Evolutionary conservation across 2,888 invertebrate genomes (phyloP).

Genomic region (Anodontia alba): DNA sequence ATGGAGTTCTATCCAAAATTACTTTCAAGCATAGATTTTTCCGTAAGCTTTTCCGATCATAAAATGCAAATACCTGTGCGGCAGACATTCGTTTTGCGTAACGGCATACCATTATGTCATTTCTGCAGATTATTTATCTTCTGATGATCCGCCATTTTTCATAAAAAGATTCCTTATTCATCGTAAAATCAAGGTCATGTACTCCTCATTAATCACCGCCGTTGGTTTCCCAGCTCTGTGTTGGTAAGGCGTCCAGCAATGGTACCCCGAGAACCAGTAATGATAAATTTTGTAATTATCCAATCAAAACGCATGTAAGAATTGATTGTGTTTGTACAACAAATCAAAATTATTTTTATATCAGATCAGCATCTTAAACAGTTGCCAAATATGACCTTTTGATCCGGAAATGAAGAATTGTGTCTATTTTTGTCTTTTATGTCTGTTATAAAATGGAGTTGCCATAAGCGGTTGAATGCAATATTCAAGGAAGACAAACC

Average conservation of each 20-base stretch:
- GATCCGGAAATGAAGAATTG: not conserved
- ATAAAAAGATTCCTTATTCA: slow-evolving; percentile 16
- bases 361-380: not conserved
- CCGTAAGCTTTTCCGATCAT: not conserved
- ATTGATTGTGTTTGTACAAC: slow-evolving; percentile 13
- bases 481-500: too few species aligned
- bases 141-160: slow-evolving; percentile 14
- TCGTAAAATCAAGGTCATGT: slow-evolving; percentile 14
- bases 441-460: not conserved
- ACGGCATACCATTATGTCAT: not conserved
- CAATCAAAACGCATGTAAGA: slow-evolving; percentile 13
- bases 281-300: not conserved
- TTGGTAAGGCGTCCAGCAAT: not conserved
- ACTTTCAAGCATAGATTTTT: not conserved
- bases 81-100: too few species aligned
- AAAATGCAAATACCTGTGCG: too few species aligned
- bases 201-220: not conserved
- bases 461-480: not conserved
- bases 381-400: slow-evolving; percentile 5
- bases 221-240: not conserved
- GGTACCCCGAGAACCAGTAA: not conserved
- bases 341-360: slow-evolving; percentile 14
- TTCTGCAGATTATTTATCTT: not conserved
- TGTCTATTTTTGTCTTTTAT: not conserved
- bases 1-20: not conserved